Evolutionary conservation across 2,888 invertebrate genomes (phyloP), one percentile per base, ranked within the genome.

Genomic region (Hesperia comma): DNA sequence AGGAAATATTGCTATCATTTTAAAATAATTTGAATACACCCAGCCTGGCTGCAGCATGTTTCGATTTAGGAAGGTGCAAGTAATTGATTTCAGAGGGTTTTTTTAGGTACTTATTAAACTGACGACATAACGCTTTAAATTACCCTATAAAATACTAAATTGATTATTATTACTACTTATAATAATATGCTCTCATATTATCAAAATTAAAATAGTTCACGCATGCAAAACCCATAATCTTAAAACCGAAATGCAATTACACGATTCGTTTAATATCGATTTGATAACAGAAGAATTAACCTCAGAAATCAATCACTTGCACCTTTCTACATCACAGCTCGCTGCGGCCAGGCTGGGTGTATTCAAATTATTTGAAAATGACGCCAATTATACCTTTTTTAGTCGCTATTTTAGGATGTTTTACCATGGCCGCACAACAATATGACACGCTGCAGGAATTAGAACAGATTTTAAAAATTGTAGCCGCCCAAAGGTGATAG

Each of bases 231-330:
- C 40, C 46, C 37, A 15, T 33, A 21, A 21, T 49, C 26, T 33
- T 53, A 21, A 58, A 51, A 53, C 41, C 26, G 64, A 58, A 58
- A 51, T 32, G 51, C 61, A 72, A 74, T 75, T 69, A 69, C 62
- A 70, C 70, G 72, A 62, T 63, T 69, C 60, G 67, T 70, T 70
- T 64, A 71, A 71, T 63, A 63, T 66, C 37, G 41, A 26, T 61
- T 66, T 68, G 54, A 67, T 70, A 62, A 63, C 51, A 61, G 19
- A 55, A 61, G 56, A 53, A 58, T 64, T 53, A 68, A 56, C 33
- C 62, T 62, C 61, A 54, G 64, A 58, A 69, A 60, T 53, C 55
- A 63, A 70, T 70, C 63, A 70, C 61, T 49, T 12, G 12, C 33
- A 19, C 57, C 21, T 58, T 57, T 68, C 63, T 54, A 37, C n/a